phyloP scores from a whole-genome alignment of 2,888 invertebrate species.

The Caenorhabditis panamensis region DNA sequence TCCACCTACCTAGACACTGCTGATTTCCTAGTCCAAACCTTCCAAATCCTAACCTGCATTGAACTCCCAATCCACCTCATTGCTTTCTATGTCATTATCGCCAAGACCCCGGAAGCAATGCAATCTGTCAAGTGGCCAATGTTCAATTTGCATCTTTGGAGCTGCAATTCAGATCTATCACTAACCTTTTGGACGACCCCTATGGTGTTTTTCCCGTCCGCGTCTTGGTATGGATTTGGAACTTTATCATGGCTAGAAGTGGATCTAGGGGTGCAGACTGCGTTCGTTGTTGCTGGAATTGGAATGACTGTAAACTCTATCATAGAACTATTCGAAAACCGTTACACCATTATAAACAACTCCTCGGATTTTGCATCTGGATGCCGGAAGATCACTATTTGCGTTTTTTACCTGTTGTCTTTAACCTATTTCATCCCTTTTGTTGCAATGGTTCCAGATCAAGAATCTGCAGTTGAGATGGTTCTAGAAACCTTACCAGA shows the following conservation, averaged over 20 bases:
- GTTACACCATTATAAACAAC: too few relatives aligned
- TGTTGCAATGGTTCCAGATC: constrained; percentile 11
- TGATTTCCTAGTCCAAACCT: neutral
- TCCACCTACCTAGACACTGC: constrained; percentile 10
- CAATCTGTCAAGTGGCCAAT: neutral
- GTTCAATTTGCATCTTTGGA: constrained; percentile 3
- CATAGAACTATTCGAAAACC: too few relatives aligned
- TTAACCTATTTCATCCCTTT: constrained; percentile 21
- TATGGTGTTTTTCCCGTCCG: constrained; percentile 5
- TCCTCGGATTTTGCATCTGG: too few relatives aligned
- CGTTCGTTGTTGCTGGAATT: neutral
- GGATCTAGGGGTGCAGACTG: constrained; percentile 7
- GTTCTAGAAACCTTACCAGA: neutral
- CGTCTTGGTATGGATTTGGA: constrained; percentile 3
- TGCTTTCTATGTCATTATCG: constrained; percentile 1
- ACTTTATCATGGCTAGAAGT: neutral
- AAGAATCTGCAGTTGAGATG: neutral
- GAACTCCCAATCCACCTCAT: neutral
- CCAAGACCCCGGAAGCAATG: neutral
- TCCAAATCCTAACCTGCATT: neutral
- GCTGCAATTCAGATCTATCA: neutral
- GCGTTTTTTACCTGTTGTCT: neutral
- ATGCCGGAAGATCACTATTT: too few relatives aligned
- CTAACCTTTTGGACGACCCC: neutral
- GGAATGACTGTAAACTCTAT: too few relatives aligned